A percentile compares a stretch with the other conserved stretches of the same genome.
These are phyloP conservation scores for Bemisia tabaci DNA, from an alignment of 1,140 invertebrate species.

Conservation along the genomic window DNA sequence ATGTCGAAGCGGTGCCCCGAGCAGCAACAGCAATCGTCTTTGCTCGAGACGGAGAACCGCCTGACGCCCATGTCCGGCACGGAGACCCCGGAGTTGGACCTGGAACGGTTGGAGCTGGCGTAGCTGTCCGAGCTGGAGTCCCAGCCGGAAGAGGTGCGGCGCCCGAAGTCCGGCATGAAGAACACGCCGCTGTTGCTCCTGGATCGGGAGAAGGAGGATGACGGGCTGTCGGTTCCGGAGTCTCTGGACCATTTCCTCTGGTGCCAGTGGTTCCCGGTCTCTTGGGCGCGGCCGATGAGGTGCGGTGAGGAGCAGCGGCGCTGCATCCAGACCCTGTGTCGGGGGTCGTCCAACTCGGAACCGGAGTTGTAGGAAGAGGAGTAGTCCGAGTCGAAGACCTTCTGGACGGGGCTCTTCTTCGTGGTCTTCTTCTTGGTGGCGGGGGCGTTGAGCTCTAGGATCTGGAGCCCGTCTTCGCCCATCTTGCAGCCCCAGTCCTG, in stretches of 20 bases:
- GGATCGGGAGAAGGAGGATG: slow-evolving; percentile 42
- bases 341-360: slow-evolving; percentile 46
- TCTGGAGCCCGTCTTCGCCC: slow-evolving; percentile 17
- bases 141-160: slow-evolving; percentile 31
- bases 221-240: slow-evolving; percentile 38
- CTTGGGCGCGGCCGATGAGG: slow-evolving; percentile 30
- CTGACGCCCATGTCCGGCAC: slow-evolving; percentile 25
- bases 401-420: slow-evolving; percentile 27
- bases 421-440: slow-evolving; percentile 29
- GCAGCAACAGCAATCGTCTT: slow-evolving; percentile 21
- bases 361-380: slow-evolving; percentile 49
- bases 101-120: slow-evolving; percentile 30
- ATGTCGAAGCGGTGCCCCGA: slow-evolving; percentile 8
- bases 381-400: slow-evolving; percentile 26
- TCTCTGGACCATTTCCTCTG: slow-evolving; percentile 41
- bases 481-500: slow-evolving; percentile 30
- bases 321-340: slow-evolving; percentile 32
- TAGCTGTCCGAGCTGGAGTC: slow-evolving; percentile 33
- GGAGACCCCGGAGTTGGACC: slow-evolving; percentile 31
- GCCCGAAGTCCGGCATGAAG: slow-evolving; percentile 29
- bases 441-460: slow-evolving; percentile 30
- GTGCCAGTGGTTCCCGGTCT: slow-evolving; percentile 40
- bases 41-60: slow-evolving; percentile 27
- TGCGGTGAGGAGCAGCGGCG: slow-evolving; percentile 42
- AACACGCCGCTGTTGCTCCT: slow-evolving; percentile 36